Conservation (phyloP, 2,797 vertebrate genomes). For the Knipowitschia caucasica region DNA sequence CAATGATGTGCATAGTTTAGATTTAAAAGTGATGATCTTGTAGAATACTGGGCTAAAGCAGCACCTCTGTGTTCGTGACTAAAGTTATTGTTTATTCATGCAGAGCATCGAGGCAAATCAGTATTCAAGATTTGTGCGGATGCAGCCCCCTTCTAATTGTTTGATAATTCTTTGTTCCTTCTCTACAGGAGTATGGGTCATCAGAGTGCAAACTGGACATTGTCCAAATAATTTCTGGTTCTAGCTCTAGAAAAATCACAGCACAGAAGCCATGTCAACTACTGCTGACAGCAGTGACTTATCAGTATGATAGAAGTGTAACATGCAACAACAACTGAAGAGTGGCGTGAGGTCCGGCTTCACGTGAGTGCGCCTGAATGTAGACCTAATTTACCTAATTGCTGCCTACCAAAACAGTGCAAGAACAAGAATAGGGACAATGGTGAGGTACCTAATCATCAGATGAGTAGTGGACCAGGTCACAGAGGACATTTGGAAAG, state of each 20-base stretch:
- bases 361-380: constrained; percentile 41
- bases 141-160: constrained; percentile 53
- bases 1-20: background rate
- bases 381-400: constrained; percentile 32
- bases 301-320: constrained; percentile 20
- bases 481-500: constrained; percentile 13
- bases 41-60: constrained; percentile 27
- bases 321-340: constrained; percentile 11
- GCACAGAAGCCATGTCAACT: constrained; percentile 15
- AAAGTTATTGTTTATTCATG: constrained; percentile 70
- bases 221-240: constrained; percentile 40
- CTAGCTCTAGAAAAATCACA: constrained; percentile 26
- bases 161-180: constrained; percentile 49
- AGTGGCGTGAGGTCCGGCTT: constrained; percentile 33
- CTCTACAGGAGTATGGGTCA: constrained; percentile 33
- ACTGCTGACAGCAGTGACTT: constrained; percentile 4
- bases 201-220: constrained; percentile 24
- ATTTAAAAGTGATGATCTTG: background rate
- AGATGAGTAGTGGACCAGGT: constrained; percentile 1
- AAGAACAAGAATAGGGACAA: constrained; percentile 9
- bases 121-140: constrained; percentile 56
- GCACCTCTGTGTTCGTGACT: constrained; percentile 34
- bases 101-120: constrained; percentile 54
- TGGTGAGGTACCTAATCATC: constrained; percentile 33
- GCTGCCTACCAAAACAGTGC: constrained; percentile 33